These are phyloP conservation scores for Atractosteus spatula DNA, from an alignment of 2,113 vertebrate species.

Conservation along the genomic window DNA sequence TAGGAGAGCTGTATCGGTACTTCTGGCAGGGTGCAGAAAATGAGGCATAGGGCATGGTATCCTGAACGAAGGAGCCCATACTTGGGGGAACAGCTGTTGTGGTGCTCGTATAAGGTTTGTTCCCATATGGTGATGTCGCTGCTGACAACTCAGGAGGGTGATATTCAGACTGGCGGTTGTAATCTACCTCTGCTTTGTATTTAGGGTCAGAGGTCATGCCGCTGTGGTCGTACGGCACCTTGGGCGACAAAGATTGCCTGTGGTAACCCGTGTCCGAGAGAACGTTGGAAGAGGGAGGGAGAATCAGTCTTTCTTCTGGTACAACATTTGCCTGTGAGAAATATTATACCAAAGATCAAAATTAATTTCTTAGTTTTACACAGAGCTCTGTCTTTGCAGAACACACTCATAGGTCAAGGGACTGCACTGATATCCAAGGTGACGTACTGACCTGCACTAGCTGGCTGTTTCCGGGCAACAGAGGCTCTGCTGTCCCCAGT, in stretches of 20 bases:
- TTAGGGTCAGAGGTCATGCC: slow-evolving; percentile 31
- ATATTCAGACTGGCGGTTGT: slow-evolving; percentile 39
- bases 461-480: slow-evolving; percentile 49
- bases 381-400: no score
- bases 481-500: slow-evolving; percentile 32
- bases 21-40: slow-evolving; percentile 54
- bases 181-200: slow-evolving; percentile 46
- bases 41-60: slow-evolving; percentile 37
- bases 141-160: slow-evolving; percentile 38
- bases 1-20: slow-evolving; percentile 44
- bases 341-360: background rate
- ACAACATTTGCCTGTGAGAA: slow-evolving; percentile 48
- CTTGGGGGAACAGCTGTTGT: slow-evolving; percentile 32
- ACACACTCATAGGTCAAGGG: no score
- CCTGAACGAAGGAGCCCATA: slow-evolving; percentile 32
- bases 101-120: slow-evolving; percentile 41
- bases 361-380: background rate
- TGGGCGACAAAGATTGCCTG: slow-evolving; percentile 25
- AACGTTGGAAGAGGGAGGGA: slow-evolving; percentile 40
- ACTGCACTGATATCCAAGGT: background rate
- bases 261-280: slow-evolving; percentile 37
- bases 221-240: slow-evolving; percentile 35
- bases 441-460: slow-evolving; percentile 53
- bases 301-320: slow-evolving; percentile 38
- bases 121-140: slow-evolving; percentile 20